Percentiles rank a stretch among this genome's conserved stretches.
These are phyloP conservation scores for Neogobius melanostomus DNA, from an alignment of 2,113 vertebrate genomes.

Conservation along the genomic window DNA sequence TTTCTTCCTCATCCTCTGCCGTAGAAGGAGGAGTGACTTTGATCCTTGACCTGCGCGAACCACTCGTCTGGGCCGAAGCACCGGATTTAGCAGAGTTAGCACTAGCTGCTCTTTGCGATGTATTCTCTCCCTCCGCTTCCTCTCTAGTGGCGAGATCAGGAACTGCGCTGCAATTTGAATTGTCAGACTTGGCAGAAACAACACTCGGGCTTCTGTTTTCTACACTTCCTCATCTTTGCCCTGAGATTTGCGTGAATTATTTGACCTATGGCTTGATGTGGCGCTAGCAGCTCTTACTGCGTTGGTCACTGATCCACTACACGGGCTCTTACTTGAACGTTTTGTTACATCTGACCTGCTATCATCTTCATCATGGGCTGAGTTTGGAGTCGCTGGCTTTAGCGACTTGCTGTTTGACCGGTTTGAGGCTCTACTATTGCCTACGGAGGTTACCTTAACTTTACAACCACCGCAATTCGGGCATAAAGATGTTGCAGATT, in stretches of 20 bases:
- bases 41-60: conserved; percentile 25
- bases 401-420: conserved; percentile 12
- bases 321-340: conserved; percentile 41
- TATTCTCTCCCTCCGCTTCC: conserved; percentile 22
- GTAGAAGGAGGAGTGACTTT: conserved; percentile 12
- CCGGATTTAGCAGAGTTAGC: conserved; percentile 51
- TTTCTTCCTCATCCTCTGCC: conserved; percentile 22
- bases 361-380: conserved; percentile 19
- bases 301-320: conserved; percentile 26
- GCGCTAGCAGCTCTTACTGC: conserved; percentile 29
- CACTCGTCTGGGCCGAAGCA: conserved; percentile 19
- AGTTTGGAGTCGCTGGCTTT: conserved; percentile 2
- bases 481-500: conserved; percentile 51
- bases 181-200: conserved; percentile 41
- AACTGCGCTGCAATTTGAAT: conserved; percentile 19
- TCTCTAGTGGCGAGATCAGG: conserved; percentile 8
- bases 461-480: conserved; percentile 62
- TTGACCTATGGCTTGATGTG: conserved; percentile 44
- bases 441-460: conserved; percentile 2
- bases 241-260: conserved; percentile 34
- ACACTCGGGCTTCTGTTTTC: conserved; percentile 38
- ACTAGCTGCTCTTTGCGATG: conserved; percentile 32
- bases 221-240: conserved; percentile 17
- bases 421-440: conserved; percentile 35
- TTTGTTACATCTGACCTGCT: conserved; percentile 45